Conservation (phyloP, 2,888 invertebrate species). For the Aphodius granarius region DNA sequence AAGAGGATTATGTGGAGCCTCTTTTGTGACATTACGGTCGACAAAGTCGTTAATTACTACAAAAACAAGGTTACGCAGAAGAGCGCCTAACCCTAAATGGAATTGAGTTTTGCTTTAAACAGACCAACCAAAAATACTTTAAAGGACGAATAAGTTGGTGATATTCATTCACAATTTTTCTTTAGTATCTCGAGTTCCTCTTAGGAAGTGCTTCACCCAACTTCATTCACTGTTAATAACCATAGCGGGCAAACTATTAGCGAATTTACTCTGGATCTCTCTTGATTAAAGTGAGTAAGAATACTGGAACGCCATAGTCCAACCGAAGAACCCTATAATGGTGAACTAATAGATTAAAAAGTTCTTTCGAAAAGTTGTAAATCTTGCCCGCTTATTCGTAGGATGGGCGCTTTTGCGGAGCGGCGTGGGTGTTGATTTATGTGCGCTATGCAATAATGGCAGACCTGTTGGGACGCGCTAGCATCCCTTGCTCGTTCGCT, state of each 20-base stretch:
- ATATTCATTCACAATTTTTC: too few species aligned
- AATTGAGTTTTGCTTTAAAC: neutral
- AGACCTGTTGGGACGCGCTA: neutral
- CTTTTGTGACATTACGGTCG: neutral
- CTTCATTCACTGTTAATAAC: neutral
- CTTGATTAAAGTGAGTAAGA: neutral
- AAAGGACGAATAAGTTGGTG: too few species aligned
- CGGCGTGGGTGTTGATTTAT: neutral
- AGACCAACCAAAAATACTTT: too few species aligned
- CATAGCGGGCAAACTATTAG: neutral
- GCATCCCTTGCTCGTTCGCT: neutral
- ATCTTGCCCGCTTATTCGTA: neutral
- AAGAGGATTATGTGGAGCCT: neutral
- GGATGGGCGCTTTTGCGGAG: neutral
- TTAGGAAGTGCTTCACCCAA: neutral
- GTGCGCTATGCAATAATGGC: neutral
- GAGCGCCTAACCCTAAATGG: neutral
- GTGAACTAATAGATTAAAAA: neutral
- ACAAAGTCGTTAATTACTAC: neutral
- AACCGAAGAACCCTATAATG: neutral
- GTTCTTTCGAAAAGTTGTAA: neutral
- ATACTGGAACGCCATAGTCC: neutral
- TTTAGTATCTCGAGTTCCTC: neutral
- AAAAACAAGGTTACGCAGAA: neutral
- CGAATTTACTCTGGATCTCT: neutral